Evolutionary conservation across 2,888 invertebrate genomes (phyloP).

Genomic region (Drosophila barbarae): DNA sequence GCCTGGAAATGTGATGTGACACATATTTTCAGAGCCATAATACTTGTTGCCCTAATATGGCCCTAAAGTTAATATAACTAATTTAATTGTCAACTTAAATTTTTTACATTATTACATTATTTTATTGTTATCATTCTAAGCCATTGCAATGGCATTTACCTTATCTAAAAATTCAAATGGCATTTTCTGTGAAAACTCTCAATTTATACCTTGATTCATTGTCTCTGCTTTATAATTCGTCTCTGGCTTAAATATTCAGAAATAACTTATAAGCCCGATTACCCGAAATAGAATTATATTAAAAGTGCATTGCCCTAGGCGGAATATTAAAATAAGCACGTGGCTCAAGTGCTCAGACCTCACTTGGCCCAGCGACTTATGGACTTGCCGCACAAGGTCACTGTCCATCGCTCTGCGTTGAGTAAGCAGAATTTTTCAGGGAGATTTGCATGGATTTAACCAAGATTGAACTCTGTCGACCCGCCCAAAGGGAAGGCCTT

Average conservation of each 20-base stretch:
- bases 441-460: conserved; percentile 35
- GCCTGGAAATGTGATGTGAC: background rate
- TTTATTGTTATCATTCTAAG: background rate
- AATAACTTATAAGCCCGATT: conserved; percentile 17
- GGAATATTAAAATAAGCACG: conserved; percentile 21
- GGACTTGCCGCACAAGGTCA: conserved; percentile 26
- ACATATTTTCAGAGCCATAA: background rate
- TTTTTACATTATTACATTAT: background rate
- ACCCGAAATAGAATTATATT: conserved; percentile 19
- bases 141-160: no score
- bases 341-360: conserved; percentile 38
- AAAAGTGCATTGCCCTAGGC: conserved; percentile 18
- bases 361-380: conserved; percentile 26
- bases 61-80: background rate
- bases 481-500: conserved; percentile 8
- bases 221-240: background rate
- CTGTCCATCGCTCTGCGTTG: conserved; percentile 12
- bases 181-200: no score
- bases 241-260: conserved; percentile 9
- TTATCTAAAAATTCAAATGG: background rate
- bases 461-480: conserved; percentile 27
- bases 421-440: conserved; percentile 26
- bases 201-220: background rate
- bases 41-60: background rate
- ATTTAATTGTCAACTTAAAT: background rate